Base-by-base conservation (phyloP, 2,797 vertebrate genomes). In the Platyrinchus mystaceus region DNA sequence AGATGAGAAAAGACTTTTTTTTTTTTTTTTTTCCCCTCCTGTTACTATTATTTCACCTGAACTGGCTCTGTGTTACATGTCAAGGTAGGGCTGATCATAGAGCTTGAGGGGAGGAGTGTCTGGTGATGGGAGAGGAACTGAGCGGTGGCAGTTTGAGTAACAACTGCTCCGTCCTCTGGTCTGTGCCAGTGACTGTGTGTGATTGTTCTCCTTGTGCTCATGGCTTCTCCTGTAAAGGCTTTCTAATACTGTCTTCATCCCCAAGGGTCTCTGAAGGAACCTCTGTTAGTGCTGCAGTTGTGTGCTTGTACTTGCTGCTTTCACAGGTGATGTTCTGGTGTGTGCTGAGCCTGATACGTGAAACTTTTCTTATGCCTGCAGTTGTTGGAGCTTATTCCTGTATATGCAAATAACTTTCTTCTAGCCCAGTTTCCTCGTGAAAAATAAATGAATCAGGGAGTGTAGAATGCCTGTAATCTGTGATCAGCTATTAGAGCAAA, bases 401-500 rank as follows among this genome's bases (percentile, higher is more conserved):
- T 52, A 62, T 56, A 75, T 96, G 92, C 76, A 89, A 92, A 92
- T 93, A 71, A 83, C 22, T 70, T 70, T 20, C 46, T 77, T n/a
- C n/a, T 68, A 18, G 10, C 62, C 9, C 24, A 37, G 32, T 77
- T 95, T 93, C 76, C 68, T 58, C 58, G 81, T 75, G 81, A 89
- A 95, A 87, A 96, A 85, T 92, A 80, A 94, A 92, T 89, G 64
- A 95, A 85, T 58, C 7, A 3, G 18, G 27, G 60, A 83, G 75
- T 64, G 78, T 77, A 77, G 70, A 83, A 83, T 83, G 89, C 75
- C 84, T 50, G 44, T 90, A 94, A 90, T 94, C 56, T 74, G 85
- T 89, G 94, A 96, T 94, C 56, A 74, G 81, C 90, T 92, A 53
- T 92, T 95, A 87, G 20, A 87, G 84, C 74, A 95, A 94, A 94